Percentiles rank a stretch among this genome's conserved stretches.
Conservation (phyloP, 2,113 vertebrate genomes). For the Trematocara unimaculatum region DNA sequence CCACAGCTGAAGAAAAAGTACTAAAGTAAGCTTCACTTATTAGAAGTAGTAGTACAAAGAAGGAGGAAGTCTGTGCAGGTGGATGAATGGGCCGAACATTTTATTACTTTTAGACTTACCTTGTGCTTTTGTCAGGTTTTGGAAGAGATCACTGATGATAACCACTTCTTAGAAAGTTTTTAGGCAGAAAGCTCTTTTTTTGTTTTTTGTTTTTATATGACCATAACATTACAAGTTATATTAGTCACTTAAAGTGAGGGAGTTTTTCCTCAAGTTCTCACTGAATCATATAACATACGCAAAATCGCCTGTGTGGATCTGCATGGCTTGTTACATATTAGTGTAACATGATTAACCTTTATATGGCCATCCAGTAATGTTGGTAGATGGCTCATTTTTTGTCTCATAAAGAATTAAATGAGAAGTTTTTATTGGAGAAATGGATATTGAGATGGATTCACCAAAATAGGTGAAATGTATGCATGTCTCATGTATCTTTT, state of each 20-base stretch:
- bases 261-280: background rate
- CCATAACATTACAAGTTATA: background rate
- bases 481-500: background rate
- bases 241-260: background rate
- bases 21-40: background rate
- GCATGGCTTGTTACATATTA: background rate
- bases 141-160: background rate
- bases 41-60: background rate
- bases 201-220: constrained; percentile 3
- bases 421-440: background rate
- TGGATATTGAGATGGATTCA: background rate
- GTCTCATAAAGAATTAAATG: background rate
- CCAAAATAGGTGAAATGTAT: background rate
- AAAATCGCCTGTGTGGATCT: background rate
- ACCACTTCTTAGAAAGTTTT: background rate
- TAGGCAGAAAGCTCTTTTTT: background rate
- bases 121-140: background rate
- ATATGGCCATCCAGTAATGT: background rate
- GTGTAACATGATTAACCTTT: background rate
- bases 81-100: background rate
- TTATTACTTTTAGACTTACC: background rate
- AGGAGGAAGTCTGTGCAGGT: background rate
- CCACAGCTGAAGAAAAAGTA: background rate
- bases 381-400: background rate
- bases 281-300: background rate